Percentiles rank a stretch among this genome's conserved stretches.
These are phyloP conservation scores for Austrofundulus limnaeus DNA, from an alignment of 2,113 vertebrate species.

Conservation along the genomic window DNA sequence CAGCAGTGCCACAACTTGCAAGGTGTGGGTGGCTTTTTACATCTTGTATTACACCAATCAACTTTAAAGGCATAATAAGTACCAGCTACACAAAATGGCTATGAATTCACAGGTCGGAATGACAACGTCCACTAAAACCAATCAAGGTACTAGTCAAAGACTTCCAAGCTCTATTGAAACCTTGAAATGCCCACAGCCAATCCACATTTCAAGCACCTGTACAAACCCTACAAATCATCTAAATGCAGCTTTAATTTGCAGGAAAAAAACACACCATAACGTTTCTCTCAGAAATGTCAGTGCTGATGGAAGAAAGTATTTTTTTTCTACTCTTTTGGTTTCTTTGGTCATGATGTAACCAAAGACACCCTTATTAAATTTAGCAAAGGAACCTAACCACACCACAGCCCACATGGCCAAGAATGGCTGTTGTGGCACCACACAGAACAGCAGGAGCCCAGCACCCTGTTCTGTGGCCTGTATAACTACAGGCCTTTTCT, in stretches of 20 bases:
- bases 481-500: constrained; percentile 69
- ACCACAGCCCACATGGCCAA: constrained; percentile 41
- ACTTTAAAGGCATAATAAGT: too few species aligned
- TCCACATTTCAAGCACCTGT: background rate
- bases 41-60: too few species aligned
- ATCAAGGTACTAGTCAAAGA: too few species aligned
- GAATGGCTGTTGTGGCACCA: constrained; percentile 31
- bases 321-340: constrained; percentile 26
- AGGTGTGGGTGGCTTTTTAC: too few species aligned
- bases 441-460: constrained; percentile 28
- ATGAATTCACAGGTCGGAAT: too few species aligned
- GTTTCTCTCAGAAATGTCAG: constrained; percentile 10
- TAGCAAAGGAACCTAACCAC: constrained; percentile 54
- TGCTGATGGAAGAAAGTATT: constrained; percentile 7
- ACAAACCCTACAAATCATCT: background rate
- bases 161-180: too few species aligned
- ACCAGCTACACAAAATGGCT: too few species aligned
- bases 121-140: too few species aligned
- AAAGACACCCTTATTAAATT: constrained; percentile 65
- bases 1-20: too few species aligned
- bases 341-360: constrained; percentile 55
- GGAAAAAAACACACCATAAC: constrained; percentile 10
- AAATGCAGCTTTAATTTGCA: background rate
- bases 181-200: too few species aligned
- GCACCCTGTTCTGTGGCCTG: constrained; percentile 56